phyloP scores from a whole-genome alignment of 2,888 invertebrate species.

The Stegophylla sp. region DNA sequence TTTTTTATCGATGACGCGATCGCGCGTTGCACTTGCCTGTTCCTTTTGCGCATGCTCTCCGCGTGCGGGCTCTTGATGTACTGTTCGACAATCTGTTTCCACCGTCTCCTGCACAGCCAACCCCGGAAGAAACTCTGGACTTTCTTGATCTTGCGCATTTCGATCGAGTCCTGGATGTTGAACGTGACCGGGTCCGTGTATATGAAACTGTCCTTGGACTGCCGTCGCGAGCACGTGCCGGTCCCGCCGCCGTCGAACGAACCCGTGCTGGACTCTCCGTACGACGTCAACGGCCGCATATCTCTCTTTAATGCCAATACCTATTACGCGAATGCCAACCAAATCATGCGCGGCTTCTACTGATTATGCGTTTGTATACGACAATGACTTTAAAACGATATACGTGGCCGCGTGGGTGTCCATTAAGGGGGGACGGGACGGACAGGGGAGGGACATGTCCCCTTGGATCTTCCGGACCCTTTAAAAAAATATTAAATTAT shows the following conservation, averaged over 20 bases:
- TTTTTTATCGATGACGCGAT: too few species aligned
- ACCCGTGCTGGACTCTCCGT: slow-evolving; percentile 46
- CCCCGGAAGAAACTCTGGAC: slow-evolving; percentile 91
- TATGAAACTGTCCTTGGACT: slow-evolving; percentile 53
- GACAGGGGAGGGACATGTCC: too few species aligned
- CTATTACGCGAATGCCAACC: slow-evolving; percentile 67
- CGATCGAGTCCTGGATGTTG: slow-evolving; percentile 69
- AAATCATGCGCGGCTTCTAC: too few species aligned
- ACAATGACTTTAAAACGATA: too few species aligned
- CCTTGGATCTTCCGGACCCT: too few species aligned
- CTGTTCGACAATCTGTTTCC: slow-evolving; percentile 94
- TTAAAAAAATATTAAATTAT: too few species aligned
- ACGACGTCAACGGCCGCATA: slow-evolving; percentile 65
- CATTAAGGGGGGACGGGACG: too few species aligned
- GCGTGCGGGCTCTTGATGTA: slow-evolving; percentile 94
- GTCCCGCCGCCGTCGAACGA: slow-evolving; percentile 57
- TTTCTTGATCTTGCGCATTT: slow-evolving; percentile 86
- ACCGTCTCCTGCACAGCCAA: slow-evolving; percentile 87
- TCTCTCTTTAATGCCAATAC: slow-evolving; percentile 82
- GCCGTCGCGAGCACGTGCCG: slow-evolving; percentile 47
- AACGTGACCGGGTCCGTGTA: slow-evolving; percentile 40
- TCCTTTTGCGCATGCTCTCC: slow-evolving; percentile 90
- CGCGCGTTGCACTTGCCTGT: slow-evolving; percentile 70
- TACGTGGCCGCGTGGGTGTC: not conserved
- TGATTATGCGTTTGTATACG: too few species aligned